Evolutionary conservation across 2,113 vertebrate species (phyloP), one percentile per base, ranked within the genome.

Genomic region (Scomber scombrus): DNA sequence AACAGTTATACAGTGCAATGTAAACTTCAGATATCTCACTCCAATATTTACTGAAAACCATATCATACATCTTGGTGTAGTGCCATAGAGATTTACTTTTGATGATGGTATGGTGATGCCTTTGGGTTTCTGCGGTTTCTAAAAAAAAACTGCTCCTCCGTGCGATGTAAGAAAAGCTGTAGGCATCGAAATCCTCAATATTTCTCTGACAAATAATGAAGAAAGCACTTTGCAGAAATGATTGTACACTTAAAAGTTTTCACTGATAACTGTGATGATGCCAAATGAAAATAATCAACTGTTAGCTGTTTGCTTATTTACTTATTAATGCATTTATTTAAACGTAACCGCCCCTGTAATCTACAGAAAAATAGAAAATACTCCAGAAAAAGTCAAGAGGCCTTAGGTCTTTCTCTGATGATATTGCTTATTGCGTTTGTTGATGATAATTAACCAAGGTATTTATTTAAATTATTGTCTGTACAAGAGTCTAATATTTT

Each of bases 161-260:
- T 45, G 52, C 50, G 55, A 58, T 47, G 14, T 77, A 67, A 67
- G 31, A 51, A 57, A 84, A 72, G 47, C 71, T 82, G 70, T 21
- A n/a, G 55, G 74, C 45, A 63, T 75, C 29, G 16, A 79, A 46
- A 80, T 52, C n/a, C 5, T 16, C 9, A 56, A 51, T 14, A 51
- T 47, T 57, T 47, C 56, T 71, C 65, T 54, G 54, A 50, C 54
- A 62, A 63, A 49, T 49, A 12, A 43, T 9, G 15, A 60, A 71
- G 71, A 63, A 86, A 79, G 92, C 92, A 93, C 92, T 93, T 93
- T 94, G 87, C 84, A 89, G 85, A 91, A 87, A 93, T 92, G 92
- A 94, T 93, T 93, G 93, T 94, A 93, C 64, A 81, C 82, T 85
- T 66, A 55, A 74, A 86, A 46, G 75, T 88, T 89, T 89, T 90